Percentiles rank a stretch among this genome's conserved stretches.
These are phyloP conservation scores for Lasiurus borealis DNA, from an alignment of 2,113 vertebrate genomes.

Conservation along the genomic window DNA sequence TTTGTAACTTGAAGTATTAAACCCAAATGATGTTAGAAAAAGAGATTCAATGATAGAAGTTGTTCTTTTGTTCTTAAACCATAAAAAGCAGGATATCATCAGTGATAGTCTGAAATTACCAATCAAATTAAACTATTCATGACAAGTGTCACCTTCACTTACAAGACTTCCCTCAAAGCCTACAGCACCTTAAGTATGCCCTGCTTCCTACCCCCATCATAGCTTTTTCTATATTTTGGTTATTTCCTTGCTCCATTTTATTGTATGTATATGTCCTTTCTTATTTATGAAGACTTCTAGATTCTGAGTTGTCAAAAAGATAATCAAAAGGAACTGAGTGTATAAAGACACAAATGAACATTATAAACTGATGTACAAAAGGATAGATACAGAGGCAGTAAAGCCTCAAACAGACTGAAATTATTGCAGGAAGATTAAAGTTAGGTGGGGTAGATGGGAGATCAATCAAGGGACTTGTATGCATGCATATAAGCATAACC, in stretches of 20 bases:
- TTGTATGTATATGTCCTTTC: background rate
- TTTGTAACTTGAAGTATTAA: background rate
- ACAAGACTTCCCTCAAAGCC: background rate
- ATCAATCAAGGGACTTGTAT: no score
- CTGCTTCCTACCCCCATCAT: no score
- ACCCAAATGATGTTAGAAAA: background rate
- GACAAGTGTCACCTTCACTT: background rate
- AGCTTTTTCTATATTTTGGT: background rate
- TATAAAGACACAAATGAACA: background rate
- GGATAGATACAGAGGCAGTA: no score
- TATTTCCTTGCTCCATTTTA: background rate
- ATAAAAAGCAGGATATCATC: background rate
- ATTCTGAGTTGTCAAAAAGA: background rate
- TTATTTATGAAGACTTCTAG: background rate
- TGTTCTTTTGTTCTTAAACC: background rate
- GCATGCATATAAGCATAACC: no score
- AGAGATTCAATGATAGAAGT: background rate
- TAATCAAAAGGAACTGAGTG: background rate
- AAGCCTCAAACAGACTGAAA: no score
- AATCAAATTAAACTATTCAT: background rate
- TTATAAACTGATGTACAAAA: no score
- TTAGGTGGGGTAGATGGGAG: no score
- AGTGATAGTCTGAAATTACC: no score
- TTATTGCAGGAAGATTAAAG: no score
- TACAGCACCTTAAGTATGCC: rapidly evolving